Conservation (phyloP, 35 echinoderm and acorn worm genomes). For the Eucidaris tribuloides region DNA sequence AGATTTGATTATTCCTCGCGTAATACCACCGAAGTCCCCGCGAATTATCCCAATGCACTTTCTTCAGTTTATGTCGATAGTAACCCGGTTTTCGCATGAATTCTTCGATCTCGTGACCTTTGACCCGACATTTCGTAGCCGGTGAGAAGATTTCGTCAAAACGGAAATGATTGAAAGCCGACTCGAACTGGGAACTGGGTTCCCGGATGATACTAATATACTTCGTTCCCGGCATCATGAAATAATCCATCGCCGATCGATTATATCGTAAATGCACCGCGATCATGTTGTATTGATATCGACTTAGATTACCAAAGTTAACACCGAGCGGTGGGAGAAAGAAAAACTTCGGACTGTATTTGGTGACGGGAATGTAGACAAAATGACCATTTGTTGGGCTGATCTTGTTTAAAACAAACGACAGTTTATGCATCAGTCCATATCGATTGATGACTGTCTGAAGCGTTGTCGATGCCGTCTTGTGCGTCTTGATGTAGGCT, state of each 20-base stretch:
- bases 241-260: constrained; percentile 22
- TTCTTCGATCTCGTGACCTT: constrained; percentile 13
- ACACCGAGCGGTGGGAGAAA: neutral
- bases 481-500: constrained; percentile 27
- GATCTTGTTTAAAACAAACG: constrained; percentile 31
- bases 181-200: constrained; percentile 32
- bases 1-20: constrained; percentile 15
- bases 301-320: neutral
- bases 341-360: neutral
- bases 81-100: constrained; percentile 30
- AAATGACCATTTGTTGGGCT: constrained; percentile 16
- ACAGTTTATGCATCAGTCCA: constrained; percentile 4
- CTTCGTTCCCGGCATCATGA: constrained; percentile 8
- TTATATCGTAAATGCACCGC: constrained; percentile 21
- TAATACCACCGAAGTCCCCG: constrained; percentile 46
- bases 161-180: constrained; percentile 27
- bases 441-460: constrained; percentile 18
- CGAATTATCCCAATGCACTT: constrained; percentile 34
- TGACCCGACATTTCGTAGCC: neutral
- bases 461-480: constrained; percentile 29
- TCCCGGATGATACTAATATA: constrained; percentile 19
- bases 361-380: neutral
- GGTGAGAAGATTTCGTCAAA: neutral
- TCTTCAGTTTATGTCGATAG: constrained; percentile 43
- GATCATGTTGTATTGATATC: constrained; percentile 7